Percentiles rank a stretch among this genome's conserved stretches.
Evolutionary conservation across 2,113 vertebrate species (phyloP).

Genomic region (Epinephelus lanceolatus): DNA sequence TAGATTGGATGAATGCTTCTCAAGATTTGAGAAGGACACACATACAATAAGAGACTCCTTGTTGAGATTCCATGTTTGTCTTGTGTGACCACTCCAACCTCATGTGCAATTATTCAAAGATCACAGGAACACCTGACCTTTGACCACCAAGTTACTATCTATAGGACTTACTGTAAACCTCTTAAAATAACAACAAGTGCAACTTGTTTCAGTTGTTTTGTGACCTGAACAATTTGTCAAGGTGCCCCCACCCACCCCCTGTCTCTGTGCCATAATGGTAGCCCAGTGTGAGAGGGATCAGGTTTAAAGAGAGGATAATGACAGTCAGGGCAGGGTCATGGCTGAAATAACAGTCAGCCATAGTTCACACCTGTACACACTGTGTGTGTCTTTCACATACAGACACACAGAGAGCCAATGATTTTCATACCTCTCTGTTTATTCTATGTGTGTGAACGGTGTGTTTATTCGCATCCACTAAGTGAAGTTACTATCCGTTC

Average conservation of each 20-base stretch:
- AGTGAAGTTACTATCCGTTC: constrained; percentile 24
- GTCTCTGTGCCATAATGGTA: constrained; percentile 14
- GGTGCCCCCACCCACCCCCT: neutral
- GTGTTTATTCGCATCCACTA: constrained; percentile 22
- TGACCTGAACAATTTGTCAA: constrained; percentile 12
- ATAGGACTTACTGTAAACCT: neutral
- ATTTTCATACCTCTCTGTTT: neutral
- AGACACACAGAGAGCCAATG: neutral
- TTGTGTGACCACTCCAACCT: neutral
- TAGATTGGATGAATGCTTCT: no score
- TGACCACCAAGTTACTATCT: neutral
- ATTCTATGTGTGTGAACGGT: neutral
- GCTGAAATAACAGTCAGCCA: constrained; percentile 34
- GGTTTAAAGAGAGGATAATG: constrained; percentile 34
- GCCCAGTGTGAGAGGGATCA: constrained; percentile 38
- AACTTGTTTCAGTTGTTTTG: neutral
- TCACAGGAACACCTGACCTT: neutral
- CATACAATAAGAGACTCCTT: no score
- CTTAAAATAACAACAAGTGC: neutral
- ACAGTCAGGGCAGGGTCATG: constrained; percentile 31
- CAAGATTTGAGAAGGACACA: no score
- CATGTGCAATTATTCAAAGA: neutral
- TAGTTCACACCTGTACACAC: constrained; percentile 13
- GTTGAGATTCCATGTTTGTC: neutral
- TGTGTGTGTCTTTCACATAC: neutral